phyloP scores from a whole-genome alignment of 2,113 vertebrate genomes.

The Thermophis baileyi region DNA sequence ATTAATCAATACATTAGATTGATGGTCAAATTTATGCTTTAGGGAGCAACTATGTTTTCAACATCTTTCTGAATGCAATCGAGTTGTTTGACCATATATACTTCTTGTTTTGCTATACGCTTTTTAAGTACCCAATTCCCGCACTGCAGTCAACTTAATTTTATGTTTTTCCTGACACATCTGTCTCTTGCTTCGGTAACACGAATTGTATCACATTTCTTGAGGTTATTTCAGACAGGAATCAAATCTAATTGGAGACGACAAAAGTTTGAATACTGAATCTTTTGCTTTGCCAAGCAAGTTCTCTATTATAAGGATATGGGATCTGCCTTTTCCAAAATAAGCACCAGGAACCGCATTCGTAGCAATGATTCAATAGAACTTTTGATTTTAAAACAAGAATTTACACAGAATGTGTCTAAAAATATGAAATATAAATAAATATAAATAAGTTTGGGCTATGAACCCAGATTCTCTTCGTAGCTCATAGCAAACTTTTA shows the following conservation, averaged over 20 bases:
- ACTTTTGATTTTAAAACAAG: not conserved
- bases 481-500: not conserved
- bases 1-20: not conserved
- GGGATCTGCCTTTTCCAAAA: not conserved
- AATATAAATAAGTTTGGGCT: not conserved
- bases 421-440: not conserved
- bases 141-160: not conserved
- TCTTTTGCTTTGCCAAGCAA: not conserved
- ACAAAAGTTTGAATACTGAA: not conserved
- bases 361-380: not conserved
- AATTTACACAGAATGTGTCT: not conserved
- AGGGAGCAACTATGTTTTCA: not conserved
- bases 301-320: not conserved
- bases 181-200: not conserved
- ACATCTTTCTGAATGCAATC: not conserved
- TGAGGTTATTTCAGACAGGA: not conserved
- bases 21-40: not conserved
- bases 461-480: not conserved
- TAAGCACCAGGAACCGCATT: not conserved
- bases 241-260: not conserved
- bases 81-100: not conserved
- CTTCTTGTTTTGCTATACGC: not conserved
- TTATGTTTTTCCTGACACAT: not conserved
- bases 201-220: not conserved
- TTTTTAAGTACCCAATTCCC: not conserved